Percentiles rank a stretch among this genome's conserved stretches.
Conservation (phyloP, 2,797 vertebrate genomes). For the Falco rusticolus region DNA sequence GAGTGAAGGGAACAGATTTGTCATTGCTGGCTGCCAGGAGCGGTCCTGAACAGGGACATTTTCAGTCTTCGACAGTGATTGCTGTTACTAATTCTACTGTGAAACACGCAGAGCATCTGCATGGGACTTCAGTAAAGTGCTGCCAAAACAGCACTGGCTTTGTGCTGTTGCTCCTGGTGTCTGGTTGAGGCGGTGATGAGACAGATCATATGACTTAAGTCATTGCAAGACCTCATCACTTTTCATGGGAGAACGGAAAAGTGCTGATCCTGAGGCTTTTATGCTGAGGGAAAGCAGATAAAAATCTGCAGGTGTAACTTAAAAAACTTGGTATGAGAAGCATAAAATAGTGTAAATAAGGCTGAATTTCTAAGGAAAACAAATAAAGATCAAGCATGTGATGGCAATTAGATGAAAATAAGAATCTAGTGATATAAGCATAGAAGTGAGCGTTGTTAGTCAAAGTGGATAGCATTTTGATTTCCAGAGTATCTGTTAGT, state of each 20-base stretch:
- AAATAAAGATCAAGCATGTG: slow-evolving; percentile 30
- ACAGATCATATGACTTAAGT: slow-evolving; percentile 80
- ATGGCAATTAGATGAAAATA: slow-evolving; percentile 41
- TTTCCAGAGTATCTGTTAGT: background rate
- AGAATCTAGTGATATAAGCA: slow-evolving; percentile 1
- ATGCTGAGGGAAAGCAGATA: slow-evolving; percentile 84
- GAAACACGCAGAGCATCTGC: slow-evolving; percentile 75
- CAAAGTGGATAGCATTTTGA: background rate
- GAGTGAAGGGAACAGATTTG: slow-evolving; percentile 66
- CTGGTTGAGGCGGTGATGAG: slow-evolving; percentile 71
- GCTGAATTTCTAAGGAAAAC: slow-evolving; percentile 52
- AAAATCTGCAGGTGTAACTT: slow-evolving; percentile 85
- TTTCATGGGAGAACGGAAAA: slow-evolving; percentile 84
- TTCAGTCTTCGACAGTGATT: slow-evolving; percentile 65
- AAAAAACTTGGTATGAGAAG: slow-evolving; percentile 74
- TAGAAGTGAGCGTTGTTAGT: background rate
- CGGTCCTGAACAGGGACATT: slow-evolving; percentile 40
- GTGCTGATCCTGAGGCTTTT: slow-evolving; percentile 78
- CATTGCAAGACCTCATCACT: slow-evolving; percentile 80
- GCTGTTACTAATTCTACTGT: slow-evolving; percentile 76
- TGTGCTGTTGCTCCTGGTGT: slow-evolving; percentile 71
- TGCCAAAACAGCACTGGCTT: slow-evolving; percentile 77
- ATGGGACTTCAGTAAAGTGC: slow-evolving; percentile 72
- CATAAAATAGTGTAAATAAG: slow-evolving; percentile 74
- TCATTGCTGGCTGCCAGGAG: slow-evolving; percentile 54